Conservation (phyloP, 2,113 vertebrate species). For the Setophaga petechia region DNA sequence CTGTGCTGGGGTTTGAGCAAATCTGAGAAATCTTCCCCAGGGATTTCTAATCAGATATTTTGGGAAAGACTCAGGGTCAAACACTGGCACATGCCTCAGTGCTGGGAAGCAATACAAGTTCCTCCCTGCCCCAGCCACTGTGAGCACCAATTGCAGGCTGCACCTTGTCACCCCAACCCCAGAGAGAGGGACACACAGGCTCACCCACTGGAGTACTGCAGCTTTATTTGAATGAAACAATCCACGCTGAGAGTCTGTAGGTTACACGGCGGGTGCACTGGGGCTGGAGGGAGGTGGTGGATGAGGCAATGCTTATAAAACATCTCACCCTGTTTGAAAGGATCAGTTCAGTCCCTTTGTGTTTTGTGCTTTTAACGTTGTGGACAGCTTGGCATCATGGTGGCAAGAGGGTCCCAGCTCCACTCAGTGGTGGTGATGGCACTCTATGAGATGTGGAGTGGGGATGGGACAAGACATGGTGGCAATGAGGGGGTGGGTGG, state of each 20-base stretch:
- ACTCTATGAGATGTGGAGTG: neutral
- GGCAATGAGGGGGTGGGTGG: neutral
- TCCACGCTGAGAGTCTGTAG: slow-evolving; percentile 40
- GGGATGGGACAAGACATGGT: neutral
- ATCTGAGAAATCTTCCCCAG: neutral
- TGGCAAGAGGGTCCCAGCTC: neutral
- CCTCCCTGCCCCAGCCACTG: neutral
- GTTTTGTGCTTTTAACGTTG: slow-evolving; percentile 62
- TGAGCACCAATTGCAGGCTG: neutral
- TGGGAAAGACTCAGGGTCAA: neutral
- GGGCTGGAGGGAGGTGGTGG: neutral
- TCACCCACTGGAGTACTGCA: slow-evolving; percentile 53
- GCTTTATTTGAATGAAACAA: slow-evolving; percentile 71
- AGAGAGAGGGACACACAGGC: slow-evolving; percentile 36
- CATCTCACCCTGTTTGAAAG: slow-evolving; percentile 65
- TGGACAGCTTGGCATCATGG: neutral
- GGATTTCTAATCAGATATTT: neutral
- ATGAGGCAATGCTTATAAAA: slow-evolving; percentile 43
- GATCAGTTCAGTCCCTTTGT: slow-evolving; percentile 44
- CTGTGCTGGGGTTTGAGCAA: neutral
- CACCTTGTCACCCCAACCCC: neutral
- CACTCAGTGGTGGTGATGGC: neutral
- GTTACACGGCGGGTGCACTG: neutral
- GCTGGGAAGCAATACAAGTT: neutral
- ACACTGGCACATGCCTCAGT: neutral